Percentiles rank a stretch among this genome's conserved stretches.
Evolutionary conservation across 2,797 vertebrate genomes (phyloP).

Genomic region (Lithobates sylvaticus): DNA sequence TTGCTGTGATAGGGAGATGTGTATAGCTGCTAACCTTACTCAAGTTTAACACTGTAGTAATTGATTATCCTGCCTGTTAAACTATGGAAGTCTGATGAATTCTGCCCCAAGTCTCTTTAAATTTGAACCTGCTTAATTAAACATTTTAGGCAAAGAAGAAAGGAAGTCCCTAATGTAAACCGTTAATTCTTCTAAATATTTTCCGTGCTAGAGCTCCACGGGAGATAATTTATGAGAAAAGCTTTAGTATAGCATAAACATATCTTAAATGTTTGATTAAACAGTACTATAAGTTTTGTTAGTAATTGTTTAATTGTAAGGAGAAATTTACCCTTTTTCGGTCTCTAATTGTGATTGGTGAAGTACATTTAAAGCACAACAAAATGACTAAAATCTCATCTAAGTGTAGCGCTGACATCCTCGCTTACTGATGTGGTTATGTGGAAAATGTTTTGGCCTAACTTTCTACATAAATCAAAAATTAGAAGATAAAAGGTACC

Average conservation of each 20-base stretch:
- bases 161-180: constrained; percentile 49
- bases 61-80: constrained; percentile 47
- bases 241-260: constrained; percentile 53
- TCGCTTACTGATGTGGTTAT: no score
- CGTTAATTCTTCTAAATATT: constrained; percentile 30
- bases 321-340: no score
- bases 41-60: constrained; percentile 30
- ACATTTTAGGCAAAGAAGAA: constrained; percentile 51
- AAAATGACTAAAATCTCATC: no score
- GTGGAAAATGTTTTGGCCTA: no score
- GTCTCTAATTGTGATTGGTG: no score
- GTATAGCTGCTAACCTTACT: constrained; percentile 3
- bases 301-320: constrained; percentile 31
- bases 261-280: constrained; percentile 57
- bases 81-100: constrained; percentile 40
- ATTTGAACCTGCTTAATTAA: constrained; percentile 58
- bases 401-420: no score
- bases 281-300: constrained; percentile 40
- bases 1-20: not conserved
- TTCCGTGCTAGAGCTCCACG: constrained; percentile 28
- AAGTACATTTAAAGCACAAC: no score
- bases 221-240: constrained; percentile 55
- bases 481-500: no score
- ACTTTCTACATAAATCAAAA: no score
- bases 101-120: constrained; percentile 58